Percentiles rank a stretch among this genome's conserved stretches.
Conservation (phyloP, 2,797 vertebrate species). For the Amblyraja radiata region DNA sequence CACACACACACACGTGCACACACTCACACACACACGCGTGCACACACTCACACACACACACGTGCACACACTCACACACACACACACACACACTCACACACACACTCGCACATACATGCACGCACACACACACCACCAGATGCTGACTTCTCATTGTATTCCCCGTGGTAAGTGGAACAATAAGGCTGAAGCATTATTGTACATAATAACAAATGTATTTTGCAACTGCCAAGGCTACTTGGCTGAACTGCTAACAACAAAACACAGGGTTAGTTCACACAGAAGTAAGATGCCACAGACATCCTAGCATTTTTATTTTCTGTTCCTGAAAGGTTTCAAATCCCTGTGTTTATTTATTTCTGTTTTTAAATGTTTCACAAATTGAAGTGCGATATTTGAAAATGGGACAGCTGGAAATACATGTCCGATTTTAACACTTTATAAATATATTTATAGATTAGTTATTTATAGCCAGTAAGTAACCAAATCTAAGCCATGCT, state of each 20-base stretch:
- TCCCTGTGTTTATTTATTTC: background rate
- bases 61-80: no score
- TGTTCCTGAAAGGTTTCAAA: background rate
- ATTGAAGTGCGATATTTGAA: slow-evolving; percentile 1
- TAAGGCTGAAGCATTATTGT: background rate
- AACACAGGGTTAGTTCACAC: background rate
- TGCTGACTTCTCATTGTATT: background rate
- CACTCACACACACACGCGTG: no score
- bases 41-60: no score
- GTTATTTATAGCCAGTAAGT: background rate
- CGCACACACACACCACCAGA: no score
- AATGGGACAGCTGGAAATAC: background rate
- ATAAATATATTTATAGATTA: slow-evolving; percentile 14
- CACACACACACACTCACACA: no score
- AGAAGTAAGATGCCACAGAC: background rate
- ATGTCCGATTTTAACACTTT: background rate
- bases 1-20: no score
- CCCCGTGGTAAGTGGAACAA: background rate
- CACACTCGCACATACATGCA: no score
- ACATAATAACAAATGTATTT: background rate
- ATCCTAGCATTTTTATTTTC: background rate
- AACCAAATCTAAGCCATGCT: background rate
- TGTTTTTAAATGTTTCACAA: background rate
- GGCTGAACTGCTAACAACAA: background rate
- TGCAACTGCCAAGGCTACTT: background rate